Percentiles rank a stretch among this genome's conserved stretches.
phyloP scores from a whole-genome alignment of 2,888 invertebrate species.

The Aspidiotus rigidus region DNA sequence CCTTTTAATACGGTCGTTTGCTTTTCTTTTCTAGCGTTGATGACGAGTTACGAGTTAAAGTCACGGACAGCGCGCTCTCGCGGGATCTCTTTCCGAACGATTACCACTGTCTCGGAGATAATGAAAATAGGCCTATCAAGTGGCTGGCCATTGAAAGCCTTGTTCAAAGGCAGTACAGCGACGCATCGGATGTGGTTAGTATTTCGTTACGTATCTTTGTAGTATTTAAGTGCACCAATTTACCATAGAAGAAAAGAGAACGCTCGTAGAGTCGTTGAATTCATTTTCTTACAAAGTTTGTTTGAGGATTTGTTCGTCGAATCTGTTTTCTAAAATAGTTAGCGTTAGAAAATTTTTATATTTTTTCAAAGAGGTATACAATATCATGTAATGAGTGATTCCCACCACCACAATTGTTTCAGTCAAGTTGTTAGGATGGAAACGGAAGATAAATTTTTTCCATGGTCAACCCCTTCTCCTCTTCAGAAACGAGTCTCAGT shows the following conservation, averaged over 20 bases:
- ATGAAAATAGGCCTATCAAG: slow-evolving; percentile 86
- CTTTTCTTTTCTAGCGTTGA: slow-evolving; percentile 52
- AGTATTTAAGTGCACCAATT: neutral
- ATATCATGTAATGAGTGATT: no score
- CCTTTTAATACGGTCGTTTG: neutral
- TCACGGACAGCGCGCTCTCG: slow-evolving; percentile 79
- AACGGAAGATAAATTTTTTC: no score
- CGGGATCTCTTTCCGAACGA: slow-evolving; percentile 86
- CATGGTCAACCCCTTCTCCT: no score
- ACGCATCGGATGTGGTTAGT: slow-evolving; percentile 81
- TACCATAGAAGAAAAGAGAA: neutral
- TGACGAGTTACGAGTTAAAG: slow-evolving; percentile 67
- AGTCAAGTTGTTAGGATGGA: no score
- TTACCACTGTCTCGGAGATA: slow-evolving; percentile 87
- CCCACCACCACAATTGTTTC: no score
- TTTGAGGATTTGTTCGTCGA: neutral
- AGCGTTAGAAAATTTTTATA: no score
- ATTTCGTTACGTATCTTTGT: neutral
- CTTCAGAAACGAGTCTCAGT: no score
- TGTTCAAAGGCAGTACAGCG: slow-evolving; percentile 68
- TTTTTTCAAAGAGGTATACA: no score
- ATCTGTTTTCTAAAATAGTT: neutral
- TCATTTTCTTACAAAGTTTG: no score
- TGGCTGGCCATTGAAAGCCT: slow-evolving; percentile 87
- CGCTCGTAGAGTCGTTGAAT: neutral